Base-by-base conservation (phyloP, 2,113 vertebrate species). In the Microtus pennsylvanicus region DNA sequence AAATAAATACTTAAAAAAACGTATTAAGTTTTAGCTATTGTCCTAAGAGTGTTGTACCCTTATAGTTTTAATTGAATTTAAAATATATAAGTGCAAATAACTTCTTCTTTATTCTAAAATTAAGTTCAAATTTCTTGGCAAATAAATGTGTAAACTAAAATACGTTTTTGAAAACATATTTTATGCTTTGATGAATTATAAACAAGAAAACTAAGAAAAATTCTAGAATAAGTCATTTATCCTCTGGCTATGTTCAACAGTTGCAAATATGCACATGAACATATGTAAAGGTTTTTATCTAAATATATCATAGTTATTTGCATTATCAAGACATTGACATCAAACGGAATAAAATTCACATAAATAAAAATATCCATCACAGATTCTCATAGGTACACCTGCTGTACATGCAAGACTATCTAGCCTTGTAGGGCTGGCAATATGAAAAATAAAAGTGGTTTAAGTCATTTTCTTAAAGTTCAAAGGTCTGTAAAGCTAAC, bases 381-480 rank as follows among this genome's bases (percentile, higher is more conserved):
- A 85, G 75, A 72, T 28, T 72, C 26, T 69, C 63, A 58, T 58
- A 21, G 74, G 86, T 91, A 87, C 50, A 97, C 91, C 90, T 97
- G 85, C 90, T 97, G 96, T 58, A 78, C 9, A 75, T 28, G 14
- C 12, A 65, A 47, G 69, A 70, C 67, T 35, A 92, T n/a, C 42
- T 13, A 77, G 45, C 50, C 47, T 89, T 13, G 1, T 69, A 14
- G 86, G 42, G 75, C 2, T 52, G 13, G 5, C 58, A 35, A 82
- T 21, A 70, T 9, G 58, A 94, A 85, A 77, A 76, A 30, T 76
- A 77, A 61, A 88, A 92, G 42, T 63, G 7, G 7, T 92, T 38
- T 65, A 96, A 97, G 11, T 82, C 93, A 78, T 83, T 89, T 35
- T 67, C 45, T 94, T 86, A 89, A 96, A 95, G 92, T n/a, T 14